Percentiles rank a stretch among this genome's conserved stretches.
Conservation (phyloP, 2,797 vertebrate genomes). For the Malurus splendens region DNA sequence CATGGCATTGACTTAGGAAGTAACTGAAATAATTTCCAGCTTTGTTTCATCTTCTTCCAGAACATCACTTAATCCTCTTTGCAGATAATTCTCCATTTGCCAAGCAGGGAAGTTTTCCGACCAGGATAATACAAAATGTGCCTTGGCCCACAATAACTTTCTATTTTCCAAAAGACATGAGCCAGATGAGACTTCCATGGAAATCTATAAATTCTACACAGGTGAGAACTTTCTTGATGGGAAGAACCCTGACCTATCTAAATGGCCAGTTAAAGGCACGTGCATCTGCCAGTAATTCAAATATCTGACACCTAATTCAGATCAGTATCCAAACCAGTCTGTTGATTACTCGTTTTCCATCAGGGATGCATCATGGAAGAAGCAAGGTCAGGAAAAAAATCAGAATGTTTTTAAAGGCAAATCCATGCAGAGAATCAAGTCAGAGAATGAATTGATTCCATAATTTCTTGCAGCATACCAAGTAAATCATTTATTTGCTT, state of each 20-base stretch:
- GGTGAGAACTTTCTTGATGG: not conserved
- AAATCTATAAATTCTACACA: not conserved
- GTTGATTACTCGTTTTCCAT: not conserved
- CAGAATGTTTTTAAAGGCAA: not conserved
- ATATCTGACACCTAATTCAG: not conserved
- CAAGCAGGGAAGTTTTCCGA: not conserved
- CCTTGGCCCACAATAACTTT: not conserved
- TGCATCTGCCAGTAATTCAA: not conserved
- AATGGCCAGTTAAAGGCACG: not conserved
- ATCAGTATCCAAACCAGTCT: not conserved
- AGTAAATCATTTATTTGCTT: not conserved
- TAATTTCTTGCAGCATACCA: not conserved
- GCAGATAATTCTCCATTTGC: not conserved
- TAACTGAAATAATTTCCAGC: not conserved
- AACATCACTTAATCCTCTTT: not conserved
- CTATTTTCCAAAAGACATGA: not conserved
- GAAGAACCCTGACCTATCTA: not conserved
- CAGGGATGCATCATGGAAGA: not conserved
- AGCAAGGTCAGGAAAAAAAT: not conserved
- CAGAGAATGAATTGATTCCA: not conserved
- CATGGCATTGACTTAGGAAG: not conserved
- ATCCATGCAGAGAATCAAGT: not conserved
- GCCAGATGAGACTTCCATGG: not conserved
- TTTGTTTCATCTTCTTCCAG: not conserved
- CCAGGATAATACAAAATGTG: not conserved